Conservation (phyloP, 2,113 vertebrate species). For the Cathartes aura region DNA sequence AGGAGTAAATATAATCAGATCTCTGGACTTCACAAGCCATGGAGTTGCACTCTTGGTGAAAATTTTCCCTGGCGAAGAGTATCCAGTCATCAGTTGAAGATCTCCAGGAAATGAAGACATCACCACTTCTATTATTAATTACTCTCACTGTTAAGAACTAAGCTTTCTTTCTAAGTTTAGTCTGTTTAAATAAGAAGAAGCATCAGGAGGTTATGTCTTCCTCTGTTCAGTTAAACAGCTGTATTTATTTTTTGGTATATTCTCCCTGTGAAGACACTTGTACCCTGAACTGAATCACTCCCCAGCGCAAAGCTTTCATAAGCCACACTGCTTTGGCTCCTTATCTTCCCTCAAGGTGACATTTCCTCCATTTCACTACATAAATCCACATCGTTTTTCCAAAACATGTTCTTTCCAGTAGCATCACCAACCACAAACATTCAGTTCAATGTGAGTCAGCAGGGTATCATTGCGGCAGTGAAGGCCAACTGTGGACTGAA, state of each 20-base stretch:
- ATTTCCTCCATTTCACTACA: not conserved
- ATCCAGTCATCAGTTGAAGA: not conserved
- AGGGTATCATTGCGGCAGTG: not conserved
- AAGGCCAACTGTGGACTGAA: not conserved
- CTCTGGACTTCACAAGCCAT: rapidly evolving
- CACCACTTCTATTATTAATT: not conserved
- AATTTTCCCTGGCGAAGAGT: not conserved
- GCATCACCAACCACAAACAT: not conserved
- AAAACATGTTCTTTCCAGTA: not conserved
- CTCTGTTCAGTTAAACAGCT: not conserved
- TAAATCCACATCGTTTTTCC: not conserved
- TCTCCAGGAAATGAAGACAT: not conserved
- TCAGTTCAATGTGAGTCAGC: not conserved
- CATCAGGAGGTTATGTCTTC: not conserved
- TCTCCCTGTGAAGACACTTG: not conserved
- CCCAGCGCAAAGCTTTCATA: not conserved
- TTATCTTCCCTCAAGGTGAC: not conserved
- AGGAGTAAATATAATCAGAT: not conserved
- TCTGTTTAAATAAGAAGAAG: not conserved
- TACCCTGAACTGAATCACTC: not conserved
- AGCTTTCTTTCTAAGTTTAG: not conserved
- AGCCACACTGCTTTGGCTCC: not conserved
- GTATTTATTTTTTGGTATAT: not conserved
- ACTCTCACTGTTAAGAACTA: not conserved
- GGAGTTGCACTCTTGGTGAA: not conserved